Conservation (phyloP, 2,888 invertebrate genomes). For the Magallana nippona region DNA sequence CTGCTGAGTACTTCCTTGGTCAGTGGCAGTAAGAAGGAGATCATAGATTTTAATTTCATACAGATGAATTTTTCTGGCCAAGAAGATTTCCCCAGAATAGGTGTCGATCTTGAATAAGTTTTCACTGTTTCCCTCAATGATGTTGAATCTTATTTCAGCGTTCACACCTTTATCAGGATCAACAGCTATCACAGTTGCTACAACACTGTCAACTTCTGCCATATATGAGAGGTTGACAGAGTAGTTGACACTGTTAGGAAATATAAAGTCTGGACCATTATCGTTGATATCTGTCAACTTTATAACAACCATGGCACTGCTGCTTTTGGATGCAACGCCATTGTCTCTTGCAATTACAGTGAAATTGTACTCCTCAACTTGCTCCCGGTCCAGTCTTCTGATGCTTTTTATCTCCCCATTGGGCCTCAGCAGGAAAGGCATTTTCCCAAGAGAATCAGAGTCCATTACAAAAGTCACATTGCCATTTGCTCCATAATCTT, state of each 20-base stretch:
- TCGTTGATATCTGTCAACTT: slow-evolving; percentile 47
- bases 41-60: slow-evolving; percentile 49
- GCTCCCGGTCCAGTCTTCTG: slow-evolving; percentile 44
- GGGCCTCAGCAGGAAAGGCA: slow-evolving; percentile 43
- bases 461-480: slow-evolving; percentile 56
- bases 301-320: slow-evolving; percentile 41
- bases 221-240: slow-evolving; percentile 38
- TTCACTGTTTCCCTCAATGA: slow-evolving; percentile 44
- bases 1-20: slow-evolving; percentile 40
- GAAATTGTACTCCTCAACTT: slow-evolving; percentile 38
- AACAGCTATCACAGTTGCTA: slow-evolving; percentile 47
- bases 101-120: slow-evolving; percentile 49
- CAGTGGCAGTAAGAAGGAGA: slow-evolving; percentile 42
- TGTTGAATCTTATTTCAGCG: slow-evolving; percentile 44
- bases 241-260: slow-evolving; percentile 44
- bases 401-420: slow-evolving; percentile 46
- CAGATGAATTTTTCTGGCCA: slow-evolving; percentile 43
- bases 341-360: slow-evolving; percentile 43
- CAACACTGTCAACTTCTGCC: slow-evolving; percentile 42
- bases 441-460: slow-evolving; percentile 8
- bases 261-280: slow-evolving; percentile 47
- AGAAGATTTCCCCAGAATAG: slow-evolving; percentile 48
- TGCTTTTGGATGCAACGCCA: slow-evolving; percentile 43
- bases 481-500: slow-evolving; percentile 66
- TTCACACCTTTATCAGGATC: slow-evolving; percentile 51